A percentile compares a stretch with the other conserved stretches of the same genome.
Conservation (phyloP, 1,140 invertebrate genomes). For the Pseudomyrmex cubaensis region DNA sequence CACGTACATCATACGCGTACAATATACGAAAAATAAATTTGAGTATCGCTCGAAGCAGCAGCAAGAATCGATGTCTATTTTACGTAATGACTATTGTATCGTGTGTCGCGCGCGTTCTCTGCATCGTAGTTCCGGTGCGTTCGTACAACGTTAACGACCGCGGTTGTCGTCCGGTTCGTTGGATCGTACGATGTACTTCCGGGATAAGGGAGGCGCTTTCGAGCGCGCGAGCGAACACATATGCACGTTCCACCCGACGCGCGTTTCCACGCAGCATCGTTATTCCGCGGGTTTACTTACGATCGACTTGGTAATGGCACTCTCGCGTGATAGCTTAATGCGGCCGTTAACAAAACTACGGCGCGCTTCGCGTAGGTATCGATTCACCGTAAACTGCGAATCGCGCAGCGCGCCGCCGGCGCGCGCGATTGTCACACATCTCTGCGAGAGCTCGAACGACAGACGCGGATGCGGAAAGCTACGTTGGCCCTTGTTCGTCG, state of each 20-base stretch:
- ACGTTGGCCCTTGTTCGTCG: background rate
- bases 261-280: conserved; percentile 64
- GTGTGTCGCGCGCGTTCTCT: conserved; percentile 35
- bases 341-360: conserved; percentile 80
- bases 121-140: conserved; percentile 29
- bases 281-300: conserved; percentile 71
- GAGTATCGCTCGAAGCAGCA: background rate
- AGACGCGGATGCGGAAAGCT: conserved; percentile 38
- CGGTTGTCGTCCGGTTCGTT: conserved; percentile 27
- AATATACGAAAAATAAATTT: conserved; percentile 14
- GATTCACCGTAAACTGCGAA: conserved; percentile 80
- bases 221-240: conserved; percentile 6
- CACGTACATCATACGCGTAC: background rate
- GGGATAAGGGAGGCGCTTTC: conserved; percentile 49
- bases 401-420: conserved; percentile 60
- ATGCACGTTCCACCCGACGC: background rate
- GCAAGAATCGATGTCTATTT: background rate
- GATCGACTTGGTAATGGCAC: conserved; percentile 76
- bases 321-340: conserved; percentile 81
- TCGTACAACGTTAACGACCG: conserved; percentile 17
- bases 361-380: conserved; percentile 65
- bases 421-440: conserved; percentile 36
- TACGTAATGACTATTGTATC: conserved; percentile 39
- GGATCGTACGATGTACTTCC: conserved; percentile 14
- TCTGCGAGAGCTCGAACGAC: background rate